Percentiles rank a stretch among this genome's conserved stretches.
Evolutionary conservation across 2,797 vertebrate species (phyloP).

Genomic region (Eulemur coronatus): DNA sequence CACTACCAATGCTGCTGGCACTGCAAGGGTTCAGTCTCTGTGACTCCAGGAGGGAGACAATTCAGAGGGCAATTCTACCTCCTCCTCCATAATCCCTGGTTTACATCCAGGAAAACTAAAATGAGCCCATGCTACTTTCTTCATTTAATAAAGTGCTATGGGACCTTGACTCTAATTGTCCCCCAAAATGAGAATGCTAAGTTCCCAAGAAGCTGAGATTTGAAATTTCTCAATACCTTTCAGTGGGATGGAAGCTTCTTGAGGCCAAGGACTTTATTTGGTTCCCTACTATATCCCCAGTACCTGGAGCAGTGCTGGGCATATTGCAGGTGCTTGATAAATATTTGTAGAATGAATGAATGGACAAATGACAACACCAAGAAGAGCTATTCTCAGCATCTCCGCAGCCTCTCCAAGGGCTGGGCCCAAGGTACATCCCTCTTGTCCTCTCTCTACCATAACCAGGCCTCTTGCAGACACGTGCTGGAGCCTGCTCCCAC

Average conservation of each 20-base stretch:
- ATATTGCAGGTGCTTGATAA: not conserved
- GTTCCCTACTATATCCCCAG: not conserved
- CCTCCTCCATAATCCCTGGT: not conserved
- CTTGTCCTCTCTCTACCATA: not conserved
- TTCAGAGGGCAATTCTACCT: not conserved
- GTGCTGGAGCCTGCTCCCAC: not conserved
- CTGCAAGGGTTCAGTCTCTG: not conserved
- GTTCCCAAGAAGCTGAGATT: not conserved
- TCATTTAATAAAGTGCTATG: not conserved
- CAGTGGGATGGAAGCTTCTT: not conserved
- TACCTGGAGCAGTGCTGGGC: not conserved
- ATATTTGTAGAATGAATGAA: not conserved
- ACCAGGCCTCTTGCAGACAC: not conserved
- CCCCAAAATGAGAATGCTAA: not conserved
- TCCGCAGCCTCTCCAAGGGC: not conserved
- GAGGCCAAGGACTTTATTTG: not conserved
- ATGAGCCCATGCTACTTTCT: not conserved
- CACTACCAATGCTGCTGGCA: not conserved
- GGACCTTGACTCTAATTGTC: not conserved
- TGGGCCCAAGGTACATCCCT: not conserved
- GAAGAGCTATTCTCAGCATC: not conserved
- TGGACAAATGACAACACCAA: not conserved
- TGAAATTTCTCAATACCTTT: not conserved
- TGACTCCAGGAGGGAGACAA: not conserved
- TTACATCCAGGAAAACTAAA: not conserved